Conservation (phyloP, 2,888 invertebrate genomes). For the Pheosia gnoma region DNA sequence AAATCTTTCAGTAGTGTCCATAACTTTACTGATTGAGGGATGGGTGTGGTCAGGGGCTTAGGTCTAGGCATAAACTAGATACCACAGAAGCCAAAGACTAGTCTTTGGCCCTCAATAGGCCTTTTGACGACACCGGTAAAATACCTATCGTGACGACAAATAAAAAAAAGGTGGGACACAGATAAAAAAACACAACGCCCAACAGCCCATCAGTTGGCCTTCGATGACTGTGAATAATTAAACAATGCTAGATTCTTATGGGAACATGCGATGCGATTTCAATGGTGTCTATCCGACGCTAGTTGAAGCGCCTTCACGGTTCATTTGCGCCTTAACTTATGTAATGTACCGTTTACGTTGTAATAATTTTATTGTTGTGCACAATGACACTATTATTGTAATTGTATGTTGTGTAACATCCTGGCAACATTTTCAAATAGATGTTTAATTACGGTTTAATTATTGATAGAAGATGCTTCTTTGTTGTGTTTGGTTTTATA, state of each 20-base stretch:
- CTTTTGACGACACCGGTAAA: no score
- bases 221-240: constrained; percentile 23
- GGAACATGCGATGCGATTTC: constrained; percentile 15
- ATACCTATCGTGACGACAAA: no score
- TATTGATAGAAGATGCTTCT: neutral
- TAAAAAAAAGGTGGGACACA: neutral
- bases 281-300: constrained; percentile 6
- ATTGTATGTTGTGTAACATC: constrained; percentile 28
- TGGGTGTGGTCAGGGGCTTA: no score
- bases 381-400: constrained; percentile 27
- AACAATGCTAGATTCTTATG: constrained; percentile 22
- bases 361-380: constrained; percentile 33
- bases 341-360: constrained; percentile 23
- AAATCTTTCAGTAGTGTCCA: no score
- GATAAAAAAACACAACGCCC: neutral
- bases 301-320: constrained; percentile 20
- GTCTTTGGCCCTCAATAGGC: no score
- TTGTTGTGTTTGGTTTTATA: neutral
- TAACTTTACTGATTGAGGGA: no score
- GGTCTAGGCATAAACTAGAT: no score
- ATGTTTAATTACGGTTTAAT: constrained; percentile 26
- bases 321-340: constrained; percentile 18
- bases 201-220: neutral
- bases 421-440: constrained; percentile 33
- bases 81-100: no score